Base-by-base conservation (phyloP, 2,888 invertebrate genomes). In the Netelia melanura region DNA sequence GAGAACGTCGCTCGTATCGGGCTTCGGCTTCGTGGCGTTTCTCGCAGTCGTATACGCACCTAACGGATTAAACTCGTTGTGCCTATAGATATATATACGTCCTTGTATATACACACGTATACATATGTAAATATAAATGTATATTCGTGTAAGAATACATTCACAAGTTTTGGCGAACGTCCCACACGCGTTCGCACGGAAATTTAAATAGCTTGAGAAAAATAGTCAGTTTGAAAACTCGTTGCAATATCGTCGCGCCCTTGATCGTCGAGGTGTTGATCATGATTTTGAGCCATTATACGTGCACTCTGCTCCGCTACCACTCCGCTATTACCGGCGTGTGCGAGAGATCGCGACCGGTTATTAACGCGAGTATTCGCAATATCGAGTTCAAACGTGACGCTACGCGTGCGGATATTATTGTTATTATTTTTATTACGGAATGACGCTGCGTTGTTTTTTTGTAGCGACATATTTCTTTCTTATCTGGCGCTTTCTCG, bases 31-130 rank as follows among this genome's bases (percentile, higher is more conserved):
- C 52, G 70, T 48, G 21, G 61, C 65, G 76, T 76, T 72, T 58
- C 65, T 43, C 75, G 64, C 79, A 71, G 78, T 43, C 78, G 54
- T 78, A 79, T 74, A 74, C 80, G 58, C 67, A 68, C 76, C 52
- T 83, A 83, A 80, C 77, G 85, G 83, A 81, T 38, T 61, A 67
- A 83, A 83, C 70, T 61, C 72, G 77, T 56, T 62, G 75, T 62
- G 71, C 68, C 68, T 61, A n/a, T 25, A 48, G 25, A 21, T 43
- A n/a, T 58, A n/a, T 38, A 30, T 56, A 8, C 62, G 23, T 65
- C 14, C 17, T 17, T 17, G 38, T 65, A 56, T 43, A 23, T 56
- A 21, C 23, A 23, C 43, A 14, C 8, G 6, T 38, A 11, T 54
- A 67, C 5, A 9, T 52, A 17, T 65, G 44, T 67, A 17, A 21